Base-by-base conservation (phyloP, 2,888 invertebrate species). In the Slavum lentiscoides region DNA sequence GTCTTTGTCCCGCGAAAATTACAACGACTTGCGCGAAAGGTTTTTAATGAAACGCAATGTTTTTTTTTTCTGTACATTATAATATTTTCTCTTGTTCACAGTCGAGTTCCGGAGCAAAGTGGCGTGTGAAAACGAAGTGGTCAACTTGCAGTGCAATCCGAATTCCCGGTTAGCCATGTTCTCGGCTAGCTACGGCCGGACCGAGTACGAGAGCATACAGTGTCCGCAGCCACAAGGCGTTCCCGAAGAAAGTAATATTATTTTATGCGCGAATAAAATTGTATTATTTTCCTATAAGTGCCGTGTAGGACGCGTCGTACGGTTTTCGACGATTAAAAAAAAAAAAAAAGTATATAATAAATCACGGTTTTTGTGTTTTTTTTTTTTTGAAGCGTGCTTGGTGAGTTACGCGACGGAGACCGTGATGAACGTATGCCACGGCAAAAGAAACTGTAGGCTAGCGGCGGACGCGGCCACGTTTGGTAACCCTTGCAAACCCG, bases 101-200 rank as follows among this genome's bases (percentile, higher is more conserved):
- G 97, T 94, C 87, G 95, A 96, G 87, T 97, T 97, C 88, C 91
- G 94, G 83, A 96, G 95, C 87, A 94, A 95, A 89, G 92, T 95
- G 85, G 95, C 95, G 83, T 98, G 97, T 88, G 94, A 96, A 87
- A 94, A 95, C 86, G 94, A 96, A 85, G 91, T 93, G 85, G 91
- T 97, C 85, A 92, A 93, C 86, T 89, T 98, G 85, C 91, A 92
- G 86, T 97, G 97, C 88, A 92, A 93, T 88, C 93, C 93, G 72
- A 93, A 94, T 87, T 92, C 93, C 17, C 90, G 96, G 85, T 92
- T 98, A 75, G 96, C 96, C 77, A 92, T 98, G 85, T 96, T 94
- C 88, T 95, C 95, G 66, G 96, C 97, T 59, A 92, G 93, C 87
- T 97, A 94, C 86, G 97, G 97, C 9, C 90, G 96, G 84, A 94